phyloP scores from a whole-genome alignment of 2,888 invertebrate species.

The Scaptodrosophila latifasciaeformis region DNA sequence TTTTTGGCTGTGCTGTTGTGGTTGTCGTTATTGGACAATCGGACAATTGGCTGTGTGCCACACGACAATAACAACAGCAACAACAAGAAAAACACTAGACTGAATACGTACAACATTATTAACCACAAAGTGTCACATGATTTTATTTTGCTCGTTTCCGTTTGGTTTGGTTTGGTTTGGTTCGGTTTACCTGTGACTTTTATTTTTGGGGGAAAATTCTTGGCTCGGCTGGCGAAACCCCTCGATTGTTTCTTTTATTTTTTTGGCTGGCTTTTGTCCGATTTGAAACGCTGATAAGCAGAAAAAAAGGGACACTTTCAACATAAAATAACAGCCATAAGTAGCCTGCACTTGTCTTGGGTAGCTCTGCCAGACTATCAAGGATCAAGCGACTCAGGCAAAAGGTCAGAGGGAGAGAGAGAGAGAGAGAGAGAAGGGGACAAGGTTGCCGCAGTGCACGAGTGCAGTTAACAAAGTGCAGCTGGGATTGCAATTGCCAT shows the following conservation, averaged over 20 bases:
- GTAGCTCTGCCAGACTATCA: too few species aligned
- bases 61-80: background rate
- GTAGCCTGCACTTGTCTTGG: conserved; percentile 51
- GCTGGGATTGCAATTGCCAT: conserved; percentile 65
- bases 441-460: too few species aligned
- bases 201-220: too few species aligned
- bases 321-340: conserved; percentile 64
- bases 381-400: too few species aligned
- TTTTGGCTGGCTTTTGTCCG: conserved; percentile 56
- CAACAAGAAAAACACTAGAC: too few species aligned
- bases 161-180: too few species aligned
- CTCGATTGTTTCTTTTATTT: background rate
- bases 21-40: too few species aligned
- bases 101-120: conserved; percentile 56
- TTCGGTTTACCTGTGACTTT: conserved; percentile 62
- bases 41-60: background rate
- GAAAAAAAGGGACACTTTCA: conserved; percentile 59
- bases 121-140: conserved; percentile 69
- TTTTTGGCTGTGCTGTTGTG: conserved; percentile 33
- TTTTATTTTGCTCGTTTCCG: conserved; percentile 57
- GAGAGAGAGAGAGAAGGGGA: too few species aligned
- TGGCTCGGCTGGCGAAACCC: too few species aligned
- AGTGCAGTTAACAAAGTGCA: conserved; percentile 65
- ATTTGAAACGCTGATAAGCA: conserved; percentile 58
- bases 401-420: too few species aligned